A percentile compares a stretch with the other conserved stretches of the same genome.
Evolutionary conservation across 2,113 vertebrate genomes (phyloP).

Genomic region (Sprattus sprattus): DNA sequence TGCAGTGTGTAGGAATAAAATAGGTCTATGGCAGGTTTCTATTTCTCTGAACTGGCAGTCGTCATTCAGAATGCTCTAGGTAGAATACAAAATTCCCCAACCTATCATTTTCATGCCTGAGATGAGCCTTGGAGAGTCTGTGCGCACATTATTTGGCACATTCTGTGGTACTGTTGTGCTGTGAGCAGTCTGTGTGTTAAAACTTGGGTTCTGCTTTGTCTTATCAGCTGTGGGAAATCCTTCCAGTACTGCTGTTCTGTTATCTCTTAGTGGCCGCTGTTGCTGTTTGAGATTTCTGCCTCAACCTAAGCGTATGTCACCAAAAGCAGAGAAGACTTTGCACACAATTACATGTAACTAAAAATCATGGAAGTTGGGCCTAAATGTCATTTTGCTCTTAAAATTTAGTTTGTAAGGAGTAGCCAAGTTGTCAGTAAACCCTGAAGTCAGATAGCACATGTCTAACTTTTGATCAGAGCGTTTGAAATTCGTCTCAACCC

Average conservation of each 20-base stretch:
- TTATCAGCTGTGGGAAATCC: slow-evolving; percentile 16
- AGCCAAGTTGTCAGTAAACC: too few relatives aligned
- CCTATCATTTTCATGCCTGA: not conserved
- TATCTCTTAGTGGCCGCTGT: not conserved
- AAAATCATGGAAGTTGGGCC: not conserved
- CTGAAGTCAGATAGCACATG: too few relatives aligned
- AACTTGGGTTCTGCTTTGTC: not conserved
- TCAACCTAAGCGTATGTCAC: not conserved
- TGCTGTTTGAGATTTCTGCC: not conserved
- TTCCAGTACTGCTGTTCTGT: not conserved
- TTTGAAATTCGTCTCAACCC: not conserved
- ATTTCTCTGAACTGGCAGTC: not conserved
- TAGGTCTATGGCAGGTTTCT: not conserved
- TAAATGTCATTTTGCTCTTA: not conserved
- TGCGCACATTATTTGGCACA: not conserved
- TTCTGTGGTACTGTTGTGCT: not conserved
- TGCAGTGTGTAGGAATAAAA: not conserved
- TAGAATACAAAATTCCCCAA: not conserved
- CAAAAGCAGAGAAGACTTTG: not conserved
- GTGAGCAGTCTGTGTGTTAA: not conserved
- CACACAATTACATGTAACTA: not conserved
- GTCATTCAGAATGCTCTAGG: not conserved
- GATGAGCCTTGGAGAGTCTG: not conserved
- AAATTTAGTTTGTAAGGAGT: not conserved
- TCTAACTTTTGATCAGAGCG: not conserved